Base-by-base conservation (phyloP, 1,140 invertebrate genomes). In the Trichonephila clavipes region DNA sequence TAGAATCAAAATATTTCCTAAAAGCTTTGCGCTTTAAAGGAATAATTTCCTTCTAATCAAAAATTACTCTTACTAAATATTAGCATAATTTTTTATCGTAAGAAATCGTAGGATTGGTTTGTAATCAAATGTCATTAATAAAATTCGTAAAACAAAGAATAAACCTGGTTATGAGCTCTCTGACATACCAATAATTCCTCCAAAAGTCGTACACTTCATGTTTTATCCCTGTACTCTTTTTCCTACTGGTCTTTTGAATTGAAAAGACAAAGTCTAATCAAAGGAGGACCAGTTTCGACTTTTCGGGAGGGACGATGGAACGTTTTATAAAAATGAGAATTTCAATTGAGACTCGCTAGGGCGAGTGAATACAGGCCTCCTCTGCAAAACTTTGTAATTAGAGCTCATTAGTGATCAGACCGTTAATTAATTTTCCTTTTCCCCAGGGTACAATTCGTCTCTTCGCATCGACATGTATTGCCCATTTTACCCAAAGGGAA, bases 361-460 rank as follows among this genome's bases (percentile, higher is more conserved):
- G 72, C 72, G 34, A 69, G 66, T 69, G 66, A 69, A 77, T 77
- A 12, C 72, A 16, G 28, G 24, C 72, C 72, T 40, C 14, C 28
- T 77, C 34, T 77, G 72, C 72, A 77, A 59, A 64, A 34, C 90
- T 85, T 59, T 28, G 90, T 85, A 92, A 92, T 92, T 92, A 92
- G 72, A 62, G 34, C 77, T 92, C 90, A 92, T 92, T 92, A 92
- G 90, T 59, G 81, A 83, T 92, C 24, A 21, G n/a, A n/a, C 34
- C 77, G 34, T 92, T 92, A 92, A 92, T 92, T 92, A 92, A 92
- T 92, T 85, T 85, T 82, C 81, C 59, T 19, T 58, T 2, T 66
- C 81, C 81, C 28, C 24, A 6, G 44, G 72, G 89, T 51, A 61
- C 72, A 40, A 21, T 82, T 34, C 89, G 58, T 85, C 83, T 61